A percentile compares a stretch with the other conserved stretches of the same genome.
phyloP scores from a whole-genome alignment of 2,888 invertebrate genomes.

The Temnothorax ravouxi region DNA sequence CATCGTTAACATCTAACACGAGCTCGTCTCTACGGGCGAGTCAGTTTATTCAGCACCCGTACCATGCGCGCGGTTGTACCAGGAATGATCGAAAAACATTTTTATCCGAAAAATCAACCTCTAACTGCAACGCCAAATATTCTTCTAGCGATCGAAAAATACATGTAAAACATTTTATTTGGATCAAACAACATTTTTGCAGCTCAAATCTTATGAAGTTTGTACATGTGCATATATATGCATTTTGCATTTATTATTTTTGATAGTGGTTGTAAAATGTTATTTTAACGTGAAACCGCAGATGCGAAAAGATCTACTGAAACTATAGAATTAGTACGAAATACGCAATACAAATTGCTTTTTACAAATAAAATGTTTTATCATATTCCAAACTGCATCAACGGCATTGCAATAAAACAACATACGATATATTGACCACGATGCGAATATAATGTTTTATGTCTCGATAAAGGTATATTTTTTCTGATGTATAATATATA shows the following conservation, averaged over 20 bases:
- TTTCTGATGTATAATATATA: background rate
- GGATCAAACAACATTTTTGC: slow-evolving; percentile 20
- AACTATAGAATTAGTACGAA: background rate
- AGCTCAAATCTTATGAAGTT: background rate
- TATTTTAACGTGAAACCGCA: slow-evolving; percentile 10
- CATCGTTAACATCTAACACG: slow-evolving; percentile 73
- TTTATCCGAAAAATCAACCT: slow-evolving; percentile 44
- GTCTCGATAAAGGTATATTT: slow-evolving; percentile 39
- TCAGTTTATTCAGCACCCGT: slow-evolving; percentile 46
- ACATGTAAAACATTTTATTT: background rate
- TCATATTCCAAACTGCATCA: too few relatives aligned
- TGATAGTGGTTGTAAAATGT: slow-evolving; percentile 7
- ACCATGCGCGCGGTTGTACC: background rate
- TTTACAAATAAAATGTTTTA: slow-evolving; percentile 7
- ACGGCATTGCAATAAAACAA: background rate
- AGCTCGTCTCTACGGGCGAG: slow-evolving; percentile 47
- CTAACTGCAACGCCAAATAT: slow-evolving; percentile 16
- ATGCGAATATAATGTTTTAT: background rate
- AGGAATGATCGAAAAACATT: slow-evolving; percentile 37
- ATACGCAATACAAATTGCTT: background rate
- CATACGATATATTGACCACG: background rate
- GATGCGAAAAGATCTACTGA: background rate
- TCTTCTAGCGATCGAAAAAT: background rate
- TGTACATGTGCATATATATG: too few relatives aligned
- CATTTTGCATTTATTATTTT: slow-evolving; percentile 28